Conservation (phyloP, 2,888 invertebrate genomes). For the Lasius fuliginosus region DNA sequence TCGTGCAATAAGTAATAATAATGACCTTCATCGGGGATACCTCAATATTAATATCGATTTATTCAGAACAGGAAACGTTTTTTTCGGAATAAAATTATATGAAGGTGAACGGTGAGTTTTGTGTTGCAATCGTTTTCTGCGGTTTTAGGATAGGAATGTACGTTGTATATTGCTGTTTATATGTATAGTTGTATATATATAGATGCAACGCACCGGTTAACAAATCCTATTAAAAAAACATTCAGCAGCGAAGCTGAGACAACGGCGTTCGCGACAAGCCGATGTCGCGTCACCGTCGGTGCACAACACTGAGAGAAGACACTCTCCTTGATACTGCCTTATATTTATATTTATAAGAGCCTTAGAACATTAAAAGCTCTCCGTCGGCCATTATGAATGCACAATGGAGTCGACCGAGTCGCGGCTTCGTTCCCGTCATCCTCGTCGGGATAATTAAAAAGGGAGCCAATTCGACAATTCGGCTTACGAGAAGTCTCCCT, state of each 20-base stretch:
- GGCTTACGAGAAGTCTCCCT: conserved; percentile 39
- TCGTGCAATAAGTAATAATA: not conserved
- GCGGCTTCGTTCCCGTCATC: conserved; percentile 43
- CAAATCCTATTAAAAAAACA: conserved; percentile 81
- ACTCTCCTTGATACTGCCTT: conserved; percentile 58
- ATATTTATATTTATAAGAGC: conserved; percentile 78
- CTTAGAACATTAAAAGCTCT: conserved; percentile 76
- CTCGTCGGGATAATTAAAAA: conserved; percentile 68
- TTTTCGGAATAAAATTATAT: not conserved
- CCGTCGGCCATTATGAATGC: conserved; percentile 70
- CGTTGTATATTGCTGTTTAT: conserved; percentile 7
- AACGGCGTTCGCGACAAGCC: not conserved
- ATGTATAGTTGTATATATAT: conserved; percentile 25
- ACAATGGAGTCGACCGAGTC: conserved; percentile 64
- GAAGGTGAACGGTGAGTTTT: not conserved
- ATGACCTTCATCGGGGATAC: not conserved
- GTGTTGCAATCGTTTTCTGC: not conserved
- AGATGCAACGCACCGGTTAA: conserved; percentile 63
- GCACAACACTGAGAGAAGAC: conserved; percentile 15
- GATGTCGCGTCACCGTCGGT: not conserved
- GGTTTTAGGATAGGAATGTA: not conserved
- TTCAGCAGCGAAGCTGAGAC: conserved; percentile 30
- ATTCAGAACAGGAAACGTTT: not conserved
- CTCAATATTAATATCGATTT: not conserved
- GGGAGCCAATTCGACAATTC: conserved; percentile 61